Base-by-base conservation (phyloP, 2,113 vertebrate species). In the Saguinus imperator region DNA sequence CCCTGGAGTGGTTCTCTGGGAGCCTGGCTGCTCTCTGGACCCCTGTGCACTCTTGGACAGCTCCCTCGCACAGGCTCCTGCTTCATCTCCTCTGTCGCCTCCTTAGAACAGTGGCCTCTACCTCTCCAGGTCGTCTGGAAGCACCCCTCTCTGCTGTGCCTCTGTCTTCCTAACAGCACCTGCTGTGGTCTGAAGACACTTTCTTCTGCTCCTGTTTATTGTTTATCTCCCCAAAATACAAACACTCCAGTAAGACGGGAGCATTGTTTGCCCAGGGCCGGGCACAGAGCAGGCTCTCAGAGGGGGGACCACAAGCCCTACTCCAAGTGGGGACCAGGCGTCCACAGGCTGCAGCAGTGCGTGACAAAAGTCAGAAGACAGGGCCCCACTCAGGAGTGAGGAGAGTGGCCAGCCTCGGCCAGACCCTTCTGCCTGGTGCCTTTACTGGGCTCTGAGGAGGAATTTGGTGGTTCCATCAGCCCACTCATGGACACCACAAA, bases 231-330 rank as follows among this genome's bases (percentile, higher is more conserved):
- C 32, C 20, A 1, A 70, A 11, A 37, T 5, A 0, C 45, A 81
- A 0, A 0, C 3, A 8, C n/a, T 17, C 20, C 27, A 1, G 17
- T 17, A 2, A 25, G 40, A 32, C 1, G 7, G 18, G 45, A 5
- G 27, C 14, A 55, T 77, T 52, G 4, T 17, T 23, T 52, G 32
- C 48, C 57, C 37, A 5, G 32, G 48, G 64, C 29, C 0, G 3
- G 43, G 14, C 3, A 48, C 40, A 23, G 79, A 25, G 13, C 48
- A 13, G 12, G 43, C 13, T 25, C 43, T 40, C 70, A 73, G 37
- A 55, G 57, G 40, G 50, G 45, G 23, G 10, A 35, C 50, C 29
- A 72, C 10, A 32, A 40, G 35, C 29, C 23, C 25, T n/a, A 18
- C 1, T 8, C n/a, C 77, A n/a, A 1, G 10, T 61, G 58, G 37